Evolutionary conservation across 2,888 invertebrate species (phyloP).

Genomic region (Heliconius aoede): DNA sequence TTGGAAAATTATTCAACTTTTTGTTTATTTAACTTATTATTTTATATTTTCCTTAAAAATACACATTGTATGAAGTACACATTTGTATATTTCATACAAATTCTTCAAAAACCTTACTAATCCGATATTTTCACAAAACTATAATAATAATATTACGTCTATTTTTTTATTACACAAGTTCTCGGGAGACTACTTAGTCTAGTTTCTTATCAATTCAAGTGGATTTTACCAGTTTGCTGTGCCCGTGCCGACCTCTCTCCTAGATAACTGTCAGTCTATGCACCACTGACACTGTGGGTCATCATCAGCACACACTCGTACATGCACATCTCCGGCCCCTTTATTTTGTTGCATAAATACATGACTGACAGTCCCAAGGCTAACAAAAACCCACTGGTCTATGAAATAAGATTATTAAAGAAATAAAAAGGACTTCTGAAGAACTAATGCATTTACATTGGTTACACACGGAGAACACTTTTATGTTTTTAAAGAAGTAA

Average conservation of each 20-base stretch:
- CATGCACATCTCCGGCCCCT: constrained; percentile 4
- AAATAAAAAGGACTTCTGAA: too few relatives aligned
- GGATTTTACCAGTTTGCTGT: constrained; percentile 39
- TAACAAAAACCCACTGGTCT: not conserved
- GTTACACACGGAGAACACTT: too few relatives aligned
- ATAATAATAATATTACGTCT: too few relatives aligned
- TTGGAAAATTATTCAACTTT: too few relatives aligned
- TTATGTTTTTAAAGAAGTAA: too few relatives aligned
- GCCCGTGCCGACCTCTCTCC: constrained; percentile 40
- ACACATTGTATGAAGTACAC: not conserved
- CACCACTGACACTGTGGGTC: constrained; percentile 31
- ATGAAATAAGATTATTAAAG: too few relatives aligned
- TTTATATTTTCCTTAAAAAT: too few relatives aligned
- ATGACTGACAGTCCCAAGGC: constrained; percentile 27
- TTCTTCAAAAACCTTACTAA: not conserved
- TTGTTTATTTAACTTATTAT: too few relatives aligned
- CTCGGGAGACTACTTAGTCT: constrained; percentile 12
- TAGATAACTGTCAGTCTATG: constrained; percentile 40
- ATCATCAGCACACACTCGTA: constrained; percentile 30
- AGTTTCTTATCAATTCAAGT: constrained; percentile 28
- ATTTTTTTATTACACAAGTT: too few relatives aligned
- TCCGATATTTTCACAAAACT: not conserved
- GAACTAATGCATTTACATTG: too few relatives aligned
- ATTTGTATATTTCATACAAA: not conserved
- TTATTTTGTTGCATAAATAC: constrained; percentile 36